Conservation (phyloP, 1,140 invertebrate genomes). For the Nasonia longicornis region DNA sequence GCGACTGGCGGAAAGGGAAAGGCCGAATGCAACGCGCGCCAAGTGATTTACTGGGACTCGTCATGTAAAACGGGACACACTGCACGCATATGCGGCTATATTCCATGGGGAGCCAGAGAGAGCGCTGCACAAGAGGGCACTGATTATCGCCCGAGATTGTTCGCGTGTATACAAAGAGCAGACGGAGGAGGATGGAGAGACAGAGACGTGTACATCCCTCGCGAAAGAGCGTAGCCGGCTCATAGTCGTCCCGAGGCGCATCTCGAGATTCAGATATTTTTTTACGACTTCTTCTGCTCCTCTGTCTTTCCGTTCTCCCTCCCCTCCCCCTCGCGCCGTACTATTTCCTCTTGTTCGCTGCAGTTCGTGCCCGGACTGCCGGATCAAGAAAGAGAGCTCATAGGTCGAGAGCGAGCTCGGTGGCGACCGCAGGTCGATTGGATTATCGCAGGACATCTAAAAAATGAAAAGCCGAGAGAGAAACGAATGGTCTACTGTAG, state of each 20-base stretch:
- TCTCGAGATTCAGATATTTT: conserved; percentile 67
- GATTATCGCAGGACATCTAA: conserved; percentile 45
- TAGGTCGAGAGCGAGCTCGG: conserved; percentile 24
- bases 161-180: conserved; percentile 52
- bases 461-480: conserved; percentile 28
- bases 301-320: neutral
- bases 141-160: conserved; percentile 68
- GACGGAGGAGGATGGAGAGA: neutral
- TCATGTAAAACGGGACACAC: conserved; percentile 60
- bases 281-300: conserved; percentile 55
- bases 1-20: conserved; percentile 47
- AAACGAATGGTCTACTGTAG: neutral
- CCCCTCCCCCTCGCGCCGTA: neutral
- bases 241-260: conserved; percentile 46
- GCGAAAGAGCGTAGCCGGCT: conserved; percentile 48
- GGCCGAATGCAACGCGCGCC: conserved; percentile 57
- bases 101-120: neutral
- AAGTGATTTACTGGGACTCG: conserved; percentile 66
- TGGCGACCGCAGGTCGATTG: conserved; percentile 38
- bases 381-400: conserved; percentile 44
- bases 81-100: conserved; percentile 37
- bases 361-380: conserved; percentile 49
- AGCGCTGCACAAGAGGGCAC: conserved; percentile 57
- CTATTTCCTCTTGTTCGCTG: neutral
- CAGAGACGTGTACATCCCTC: conserved; percentile 3